phyloP scores from a whole-genome alignment of 2,113 vertebrate genomes.

The Galemys pyrenaicus region DNA sequence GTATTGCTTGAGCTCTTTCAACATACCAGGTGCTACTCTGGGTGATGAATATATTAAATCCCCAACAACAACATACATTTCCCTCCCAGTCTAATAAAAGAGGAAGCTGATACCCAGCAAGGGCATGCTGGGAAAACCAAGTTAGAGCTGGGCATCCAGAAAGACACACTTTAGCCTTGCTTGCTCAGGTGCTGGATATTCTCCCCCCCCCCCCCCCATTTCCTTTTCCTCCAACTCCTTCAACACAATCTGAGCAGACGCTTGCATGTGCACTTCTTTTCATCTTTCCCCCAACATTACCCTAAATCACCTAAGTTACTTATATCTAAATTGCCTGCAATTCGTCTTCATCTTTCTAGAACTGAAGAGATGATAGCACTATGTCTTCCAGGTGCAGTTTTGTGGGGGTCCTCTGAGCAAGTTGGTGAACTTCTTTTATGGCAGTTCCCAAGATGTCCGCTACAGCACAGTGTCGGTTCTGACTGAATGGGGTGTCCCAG shows the following conservation, averaged over 20 bases:
- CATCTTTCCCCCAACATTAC: conserved; percentile 50
- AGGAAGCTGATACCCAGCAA: neutral
- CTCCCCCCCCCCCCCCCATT: no score
- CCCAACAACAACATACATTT: neutral
- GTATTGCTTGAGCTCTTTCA: neutral
- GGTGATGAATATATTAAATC: neutral
- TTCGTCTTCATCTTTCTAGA: conserved; percentile 64
- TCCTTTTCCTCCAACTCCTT: neutral
- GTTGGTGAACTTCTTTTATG: neutral
- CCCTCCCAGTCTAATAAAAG: neutral
- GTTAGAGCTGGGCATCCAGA: neutral
- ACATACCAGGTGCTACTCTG: neutral
- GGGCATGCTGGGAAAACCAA: neutral
- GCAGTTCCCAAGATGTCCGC: neutral
- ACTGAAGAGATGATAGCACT: conserved; percentile 27
- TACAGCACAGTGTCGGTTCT: neutral
- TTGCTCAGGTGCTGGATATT: neutral
- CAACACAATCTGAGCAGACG: neutral
- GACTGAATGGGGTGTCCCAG: neutral
- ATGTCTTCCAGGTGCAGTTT: conserved; percentile 41
- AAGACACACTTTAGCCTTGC: neutral
- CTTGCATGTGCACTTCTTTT: conserved; percentile 37
- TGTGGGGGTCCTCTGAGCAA: neutral
- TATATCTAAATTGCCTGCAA: conserved; percentile 53
- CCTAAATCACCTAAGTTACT: conserved; percentile 57